Base-by-base conservation (phyloP, 1,140 invertebrate species). In the Drosophila mayri region DNA sequence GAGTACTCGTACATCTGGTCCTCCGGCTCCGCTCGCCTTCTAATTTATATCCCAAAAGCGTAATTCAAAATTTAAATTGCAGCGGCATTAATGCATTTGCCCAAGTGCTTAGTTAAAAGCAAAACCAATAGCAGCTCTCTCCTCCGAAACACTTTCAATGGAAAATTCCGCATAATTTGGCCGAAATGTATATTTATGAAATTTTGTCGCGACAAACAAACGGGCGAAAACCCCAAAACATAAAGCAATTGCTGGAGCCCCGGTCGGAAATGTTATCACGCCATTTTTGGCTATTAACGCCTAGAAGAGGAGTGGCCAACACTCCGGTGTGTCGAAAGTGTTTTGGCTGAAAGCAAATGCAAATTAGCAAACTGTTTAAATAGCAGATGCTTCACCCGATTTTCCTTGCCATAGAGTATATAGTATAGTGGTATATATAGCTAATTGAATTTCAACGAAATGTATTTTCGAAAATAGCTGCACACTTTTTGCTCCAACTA, bases 61-160 rank as follows among this genome's bases (percentile, higher is more conserved):
- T 88, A 75, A 90, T 84, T 80, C 65, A 54, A 64, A 90, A 90
- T 90, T 88, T 61, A 84, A 90, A 88, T 84, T 90, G 80, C 80
- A 74, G 76, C 66, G 65, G 63, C 66, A 75, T 88, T 90, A 90
- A 84, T 84, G 84, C 76, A 76, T 49, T 70, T 58, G 52, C 25
- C 43, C 66, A 52, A 66, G 60, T 76, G 82, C 78, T 85, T 71
- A 79, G 82, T 70, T 83, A 71, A 80, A 65, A 87, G 80, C 79
- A 64, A 79, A 76, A 64, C 54, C 47, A 44, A 22, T 63, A 30
- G 32, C 28, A 40, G 25, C 20, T 25, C 40, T n/a, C 18, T 57
- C 50, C 50, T 57, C 44, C 47, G 22, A n/a, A 50, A 60, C 61
- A 67, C 61, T 72, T 78, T 52, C 65, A 65, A 74, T 75, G 76